These are phyloP conservation scores for Copidosoma floridanum DNA, from an alignment of 1,140 invertebrate genomes.

Conservation along the genomic window DNA sequence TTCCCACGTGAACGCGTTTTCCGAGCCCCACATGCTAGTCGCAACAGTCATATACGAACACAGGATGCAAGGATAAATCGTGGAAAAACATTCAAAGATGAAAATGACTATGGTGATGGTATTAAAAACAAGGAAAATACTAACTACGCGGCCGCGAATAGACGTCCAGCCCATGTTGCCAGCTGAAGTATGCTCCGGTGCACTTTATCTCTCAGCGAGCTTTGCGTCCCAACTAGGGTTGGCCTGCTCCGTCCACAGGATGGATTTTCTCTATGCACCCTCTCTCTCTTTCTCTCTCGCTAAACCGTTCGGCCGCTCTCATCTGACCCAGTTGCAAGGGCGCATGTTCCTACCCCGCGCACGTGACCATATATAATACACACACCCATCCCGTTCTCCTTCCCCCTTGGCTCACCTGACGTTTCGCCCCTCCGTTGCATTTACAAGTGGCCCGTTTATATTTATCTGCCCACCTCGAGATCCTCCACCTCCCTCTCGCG, in stretches of 20 bases:
- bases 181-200: constrained; percentile 23
- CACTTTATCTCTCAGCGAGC: constrained; percentile 43
- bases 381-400: neutral
- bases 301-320: constrained; percentile 21
- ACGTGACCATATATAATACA: too few relatives aligned
- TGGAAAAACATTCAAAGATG: too few relatives aligned
- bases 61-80: too few relatives aligned
- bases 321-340: constrained; percentile 48
- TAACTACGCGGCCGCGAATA: constrained; percentile 51
- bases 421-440: too few relatives aligned
- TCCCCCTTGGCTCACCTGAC: neutral
- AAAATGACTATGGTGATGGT: too few relatives aligned
- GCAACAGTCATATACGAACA: too few relatives aligned
- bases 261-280: constrained; percentile 39
- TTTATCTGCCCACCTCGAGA: neutral
- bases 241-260: constrained; percentile 29
- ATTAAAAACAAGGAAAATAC: too few relatives aligned
- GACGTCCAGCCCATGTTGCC: constrained; percentile 53
- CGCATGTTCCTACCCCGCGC: too few relatives aligned
- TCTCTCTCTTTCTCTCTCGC: neutral
- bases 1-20: too few relatives aligned
- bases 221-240: constrained; percentile 41
- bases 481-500: constrained; percentile 9
- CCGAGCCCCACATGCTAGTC: too few relatives aligned
- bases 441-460: too few relatives aligned